Conservation (phyloP, 2,113 vertebrate genomes). For the Odontophorus gujanensis region DNA sequence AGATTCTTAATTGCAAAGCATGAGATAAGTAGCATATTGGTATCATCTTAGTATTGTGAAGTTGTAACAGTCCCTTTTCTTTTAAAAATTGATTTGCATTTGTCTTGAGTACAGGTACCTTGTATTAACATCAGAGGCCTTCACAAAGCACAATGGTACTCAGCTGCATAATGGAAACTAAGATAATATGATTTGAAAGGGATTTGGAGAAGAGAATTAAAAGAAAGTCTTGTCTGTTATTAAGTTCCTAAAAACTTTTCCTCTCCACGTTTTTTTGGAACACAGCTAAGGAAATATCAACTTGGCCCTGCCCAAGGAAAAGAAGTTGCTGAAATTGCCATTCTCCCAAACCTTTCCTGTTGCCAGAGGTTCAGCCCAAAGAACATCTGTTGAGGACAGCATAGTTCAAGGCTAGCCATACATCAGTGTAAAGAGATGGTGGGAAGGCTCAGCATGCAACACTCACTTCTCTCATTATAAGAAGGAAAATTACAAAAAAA, state of each 20-base stretch:
- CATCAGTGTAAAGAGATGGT: background rate
- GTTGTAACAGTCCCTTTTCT: background rate
- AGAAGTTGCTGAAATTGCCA: slow-evolving; percentile 51
- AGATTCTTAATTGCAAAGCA: background rate
- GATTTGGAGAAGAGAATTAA: background rate
- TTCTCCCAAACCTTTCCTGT: slow-evolving; percentile 17
- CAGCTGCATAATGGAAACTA: background rate
- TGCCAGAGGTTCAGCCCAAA: slow-evolving; percentile 16
- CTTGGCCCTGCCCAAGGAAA: slow-evolving; percentile 30
- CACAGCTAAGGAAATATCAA: slow-evolving; percentile 10
- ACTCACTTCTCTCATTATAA: background rate
- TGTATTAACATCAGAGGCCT: background rate
- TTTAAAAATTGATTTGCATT: background rate
- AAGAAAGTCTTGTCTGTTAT: background rate
- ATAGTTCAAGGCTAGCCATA: slow-evolving; percentile 34
- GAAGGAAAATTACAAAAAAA: no score
- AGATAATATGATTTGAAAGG: background rate
- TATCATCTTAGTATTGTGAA: background rate
- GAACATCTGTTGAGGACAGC: background rate
- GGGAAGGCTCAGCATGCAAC: background rate
- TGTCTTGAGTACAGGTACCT: background rate
- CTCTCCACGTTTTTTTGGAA: background rate
- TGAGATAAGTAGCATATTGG: background rate
- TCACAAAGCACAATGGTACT: background rate
- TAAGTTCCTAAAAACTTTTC: background rate